Base-by-base conservation (phyloP, 2,888 invertebrate species). In the Mythimna impura region DNA sequence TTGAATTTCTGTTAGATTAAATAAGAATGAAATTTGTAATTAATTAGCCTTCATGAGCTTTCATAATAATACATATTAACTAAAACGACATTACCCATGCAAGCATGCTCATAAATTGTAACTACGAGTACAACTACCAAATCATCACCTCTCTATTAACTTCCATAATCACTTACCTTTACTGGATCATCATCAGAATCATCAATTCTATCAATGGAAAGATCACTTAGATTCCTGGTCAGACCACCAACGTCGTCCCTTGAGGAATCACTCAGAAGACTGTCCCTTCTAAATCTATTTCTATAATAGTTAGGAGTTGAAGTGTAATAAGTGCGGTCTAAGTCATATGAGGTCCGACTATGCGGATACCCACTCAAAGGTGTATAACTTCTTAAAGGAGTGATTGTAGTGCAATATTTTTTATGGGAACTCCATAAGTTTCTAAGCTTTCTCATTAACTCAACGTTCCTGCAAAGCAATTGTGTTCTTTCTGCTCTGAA, bases 351-450 rank as follows among this genome's bases (percentile, higher is more conserved):
- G 54, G 93, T 93, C 80, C 92, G 88, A 86, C 96, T 96, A 88
- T 94, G 92, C n/a, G 96, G 95, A 47, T 96, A 96, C 70, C 95
- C 95, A 82, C 95, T 96, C 70, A 94, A 75, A 64, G 95, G 96
- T 10, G 95, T 93, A 87, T 94, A 94, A 80, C 93, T 94, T 88
- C 95, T 87, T 76, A 89, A 91, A 66, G 93, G 94, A 83, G 92
- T 90, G 71, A 94, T 90, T 82, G 93, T 94, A 20, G 95, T 96
- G 94, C 96, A 96, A 90, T 96, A 96, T 86, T 97, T 96, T 91
- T 97, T 97, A 94, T 97, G 97, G 90, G 96, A 97, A 89, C 94
- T 96, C 97, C 97, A 97, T 80, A 97, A 92, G 85, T 95, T 96
- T 90, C 96, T 96, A 86, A 97, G 96, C 92, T 97, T 97, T 92